Evolutionary conservation across 2,888 invertebrate genomes (phyloP).

Genomic region (Mythimna vitellina): DNA sequence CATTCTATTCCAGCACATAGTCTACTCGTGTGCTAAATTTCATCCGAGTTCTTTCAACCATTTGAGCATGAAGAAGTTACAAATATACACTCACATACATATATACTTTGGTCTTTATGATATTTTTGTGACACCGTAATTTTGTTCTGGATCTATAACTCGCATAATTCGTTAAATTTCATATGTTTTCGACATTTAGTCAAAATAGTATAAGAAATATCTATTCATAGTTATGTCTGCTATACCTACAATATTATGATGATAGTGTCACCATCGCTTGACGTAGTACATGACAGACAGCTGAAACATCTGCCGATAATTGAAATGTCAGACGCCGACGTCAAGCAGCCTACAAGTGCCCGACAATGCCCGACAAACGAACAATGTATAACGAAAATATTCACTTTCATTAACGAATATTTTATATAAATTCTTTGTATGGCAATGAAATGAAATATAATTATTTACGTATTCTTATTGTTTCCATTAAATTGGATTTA

Average conservation of each 20-base stretch:
- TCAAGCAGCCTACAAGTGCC: conserved; percentile 52
- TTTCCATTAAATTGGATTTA: not conserved
- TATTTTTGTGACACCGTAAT: not conserved
- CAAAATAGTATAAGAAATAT: not conserved
- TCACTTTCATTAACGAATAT: conserved; percentile 24
- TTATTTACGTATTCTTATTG: not conserved
- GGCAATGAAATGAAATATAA: not conserved
- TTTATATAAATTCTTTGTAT: conserved; percentile 2
- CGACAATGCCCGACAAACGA: conserved; percentile 39
- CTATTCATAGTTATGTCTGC: not conserved
- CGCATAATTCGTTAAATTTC: not conserved
- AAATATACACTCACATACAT: too few species aligned
- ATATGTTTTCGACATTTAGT: not conserved
- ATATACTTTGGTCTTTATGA: too few species aligned
- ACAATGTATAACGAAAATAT: conserved; percentile 43
- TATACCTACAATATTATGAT: conserved; percentile 35
- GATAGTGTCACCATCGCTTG: conserved; percentile 40
- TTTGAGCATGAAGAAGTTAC: too few species aligned
- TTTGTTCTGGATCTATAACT: not conserved
- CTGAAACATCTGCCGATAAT: conserved; percentile 67
- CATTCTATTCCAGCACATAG: too few species aligned
- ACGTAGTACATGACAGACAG: conserved; percentile 55
- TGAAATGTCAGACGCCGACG: conserved; percentile 65
- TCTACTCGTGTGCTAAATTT: too few species aligned
- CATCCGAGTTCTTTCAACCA: too few species aligned